Base-by-base conservation (phyloP, 1,140 invertebrate species). In the Procambarus virginalis region DNA sequence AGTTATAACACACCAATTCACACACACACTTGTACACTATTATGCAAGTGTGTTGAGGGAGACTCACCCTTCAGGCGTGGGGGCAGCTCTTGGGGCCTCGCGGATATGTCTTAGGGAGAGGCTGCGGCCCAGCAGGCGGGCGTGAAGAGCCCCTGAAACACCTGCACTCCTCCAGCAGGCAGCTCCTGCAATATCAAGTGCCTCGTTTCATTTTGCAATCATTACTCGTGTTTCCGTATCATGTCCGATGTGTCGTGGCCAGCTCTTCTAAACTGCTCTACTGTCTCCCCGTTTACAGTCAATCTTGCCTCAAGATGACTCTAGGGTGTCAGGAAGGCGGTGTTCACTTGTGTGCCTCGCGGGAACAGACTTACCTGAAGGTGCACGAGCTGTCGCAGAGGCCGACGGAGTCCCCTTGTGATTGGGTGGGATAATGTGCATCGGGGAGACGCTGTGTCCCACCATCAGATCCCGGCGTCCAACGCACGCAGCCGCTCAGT, bases 351-450 rank as follows among this genome's bases (percentile, higher is more conserved):
- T 34, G 34, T 34, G 34, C 34, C 34, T 34, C 34, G 34, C 34
- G 51, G 51, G 12, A 55, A n/a, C n/a, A n/a, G 55, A 64, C 17
- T 5, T 80, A 86, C 85, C 77, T 95, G 95, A 90, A 96, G 95
- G 97, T 98, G 93, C 97, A 98, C 22, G 96, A 95, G 0, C 95
- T 94, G 77, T 96, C 96, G 93, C 97, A 98, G 80, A 97, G 96
- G 49, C 97, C 97, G 9, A 96, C 96, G 55, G 95, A 95, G 92
- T 97, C 76, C 95, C 95, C 45, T 55, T 48, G 93, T 97, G 96
- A 77, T 95, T 94, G 0, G 97, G 96, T 0, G 97, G 97, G 45
- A 98, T 96, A 2, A 98, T 95, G 93, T 98, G 96, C 3, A 97
- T 94, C 0, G 96, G 96, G 4, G 96, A 96, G 2, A 97, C 95